Percentiles rank a stretch among this genome's conserved stretches.
These are phyloP conservation scores for Lepus timidus DNA, from an alignment of 2,113 vertebrate species.

Conservation along the genomic window DNA sequence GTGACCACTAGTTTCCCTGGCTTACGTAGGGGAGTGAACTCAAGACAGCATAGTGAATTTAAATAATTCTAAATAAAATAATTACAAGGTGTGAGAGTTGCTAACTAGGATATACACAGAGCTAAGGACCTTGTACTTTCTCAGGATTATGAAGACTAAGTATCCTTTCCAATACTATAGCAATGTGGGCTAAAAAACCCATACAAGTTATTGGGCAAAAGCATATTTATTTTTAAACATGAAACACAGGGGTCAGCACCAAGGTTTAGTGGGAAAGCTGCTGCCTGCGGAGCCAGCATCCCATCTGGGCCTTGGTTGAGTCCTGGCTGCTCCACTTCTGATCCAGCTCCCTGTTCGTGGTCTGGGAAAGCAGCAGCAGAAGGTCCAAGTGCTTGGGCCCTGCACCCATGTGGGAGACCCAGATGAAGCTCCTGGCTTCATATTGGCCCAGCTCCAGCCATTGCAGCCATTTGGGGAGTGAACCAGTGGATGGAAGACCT, in stretches of 20 bases:
- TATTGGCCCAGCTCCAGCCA: too few species aligned
- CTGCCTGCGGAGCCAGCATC: too few species aligned
- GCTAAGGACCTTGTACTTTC: background rate
- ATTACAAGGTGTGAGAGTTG: background rate
- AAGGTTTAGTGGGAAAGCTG: too few species aligned
- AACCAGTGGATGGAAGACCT: too few species aligned
- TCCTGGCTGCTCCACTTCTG: too few species aligned
- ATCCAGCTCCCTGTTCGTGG: too few species aligned
- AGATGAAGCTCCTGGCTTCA: too few species aligned
- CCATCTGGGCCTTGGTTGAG: too few species aligned
- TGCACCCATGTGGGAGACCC: too few species aligned
- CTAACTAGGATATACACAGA: background rate
- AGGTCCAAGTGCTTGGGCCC: too few species aligned
- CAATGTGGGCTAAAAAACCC: constrained; percentile 11
- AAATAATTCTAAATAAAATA: background rate
- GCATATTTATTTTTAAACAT: background rate
- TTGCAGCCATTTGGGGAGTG: too few species aligned
- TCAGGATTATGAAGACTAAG: background rate
- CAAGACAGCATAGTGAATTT: background rate
- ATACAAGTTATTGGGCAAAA: background rate
- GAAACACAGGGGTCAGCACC: background rate
- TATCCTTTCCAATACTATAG: background rate
- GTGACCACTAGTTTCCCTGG: background rate
- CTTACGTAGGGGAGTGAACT: background rate
- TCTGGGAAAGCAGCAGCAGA: too few species aligned